phyloP scores from a whole-genome alignment of 2,797 vertebrate genomes.

The Myotis daubentonii region DNA sequence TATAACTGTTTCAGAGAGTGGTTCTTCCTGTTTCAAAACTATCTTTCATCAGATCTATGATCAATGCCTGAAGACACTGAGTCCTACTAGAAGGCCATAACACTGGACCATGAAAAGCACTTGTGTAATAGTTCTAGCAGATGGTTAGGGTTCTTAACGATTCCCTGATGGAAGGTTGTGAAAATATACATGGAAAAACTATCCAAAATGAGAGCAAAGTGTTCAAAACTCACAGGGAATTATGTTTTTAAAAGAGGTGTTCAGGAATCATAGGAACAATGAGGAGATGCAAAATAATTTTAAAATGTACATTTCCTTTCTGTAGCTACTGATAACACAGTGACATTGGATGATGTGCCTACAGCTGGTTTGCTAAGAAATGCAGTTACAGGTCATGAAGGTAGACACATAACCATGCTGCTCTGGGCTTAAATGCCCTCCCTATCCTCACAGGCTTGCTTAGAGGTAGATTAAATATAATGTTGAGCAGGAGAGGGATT shows the following conservation, averaged over 20 bases:
- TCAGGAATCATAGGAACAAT: not conserved
- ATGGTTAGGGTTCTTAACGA: not conserved
- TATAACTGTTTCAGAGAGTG: not conserved
- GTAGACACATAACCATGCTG: accelerated
- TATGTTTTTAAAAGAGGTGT: not conserved
- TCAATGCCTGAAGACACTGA: not conserved
- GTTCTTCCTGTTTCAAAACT: not conserved
- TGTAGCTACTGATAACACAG: not conserved
- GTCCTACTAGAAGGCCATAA: not conserved
- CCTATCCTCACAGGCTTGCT: not conserved
- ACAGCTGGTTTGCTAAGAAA: not conserved
- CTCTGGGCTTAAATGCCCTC: not conserved
- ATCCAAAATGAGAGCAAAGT: not conserved
- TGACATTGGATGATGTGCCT: not conserved
- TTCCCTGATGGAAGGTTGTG: not conserved
- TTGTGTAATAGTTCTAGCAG: not conserved
- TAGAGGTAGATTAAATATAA: not conserved
- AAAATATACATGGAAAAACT: not conserved
- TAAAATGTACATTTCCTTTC: not conserved
- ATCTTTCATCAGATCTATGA: not conserved
- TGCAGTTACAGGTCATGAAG: not conserved
- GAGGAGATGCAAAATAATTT: not conserved
- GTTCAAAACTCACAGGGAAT: not conserved
- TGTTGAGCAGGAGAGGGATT: not conserved
- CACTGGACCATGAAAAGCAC: not conserved